Evolutionary conservation across 2,113 vertebrate genomes (phyloP).

Genomic region (Scomber scombrus): DNA sequence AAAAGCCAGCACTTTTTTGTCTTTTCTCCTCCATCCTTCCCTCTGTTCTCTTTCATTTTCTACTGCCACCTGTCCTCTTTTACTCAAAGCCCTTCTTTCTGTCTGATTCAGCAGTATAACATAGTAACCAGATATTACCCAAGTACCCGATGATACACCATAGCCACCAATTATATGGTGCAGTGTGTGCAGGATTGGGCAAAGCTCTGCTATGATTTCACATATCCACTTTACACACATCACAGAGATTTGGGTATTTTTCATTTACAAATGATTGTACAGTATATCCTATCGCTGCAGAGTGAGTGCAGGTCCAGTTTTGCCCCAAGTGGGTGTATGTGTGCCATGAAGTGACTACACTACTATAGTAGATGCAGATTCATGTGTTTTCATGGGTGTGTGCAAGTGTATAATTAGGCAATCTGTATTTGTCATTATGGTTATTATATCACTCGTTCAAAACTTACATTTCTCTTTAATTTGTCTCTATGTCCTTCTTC

Average conservation of each 20-base stretch:
- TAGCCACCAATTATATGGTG: slow-evolving; percentile 28
- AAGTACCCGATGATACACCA: not conserved
- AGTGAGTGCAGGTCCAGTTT: slow-evolving; percentile 4
- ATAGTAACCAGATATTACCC: slow-evolving; percentile 41
- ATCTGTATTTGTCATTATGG: slow-evolving; percentile 32
- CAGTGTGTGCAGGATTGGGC: slow-evolving; percentile 28
- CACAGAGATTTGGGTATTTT: slow-evolving; percentile 18
- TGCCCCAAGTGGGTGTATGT: not conserved
- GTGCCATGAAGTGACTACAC: not conserved
- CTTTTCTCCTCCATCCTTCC: slow-evolving; percentile 17
- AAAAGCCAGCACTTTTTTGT: not conserved
- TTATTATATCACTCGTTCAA: slow-evolving; percentile 9
- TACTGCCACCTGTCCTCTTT: slow-evolving; percentile 26
- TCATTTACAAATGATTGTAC: slow-evolving; percentile 3
- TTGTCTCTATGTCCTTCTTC: not conserved
- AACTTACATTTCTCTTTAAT: not conserved
- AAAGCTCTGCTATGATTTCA: slow-evolving; percentile 35
- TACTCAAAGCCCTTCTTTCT: slow-evolving; percentile 17
- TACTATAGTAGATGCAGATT: not conserved
- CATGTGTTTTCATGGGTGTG: not conserved
- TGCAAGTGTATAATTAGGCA: not conserved
- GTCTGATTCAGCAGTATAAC: slow-evolving; percentile 13
- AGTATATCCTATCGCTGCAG: slow-evolving; percentile 9
- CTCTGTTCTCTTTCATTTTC: slow-evolving; percentile 32
- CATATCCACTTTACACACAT: slow-evolving; percentile 33